Evolutionary conservation across 2,888 invertebrate species (phyloP).

Genomic region (Griposia aprilina): DNA sequence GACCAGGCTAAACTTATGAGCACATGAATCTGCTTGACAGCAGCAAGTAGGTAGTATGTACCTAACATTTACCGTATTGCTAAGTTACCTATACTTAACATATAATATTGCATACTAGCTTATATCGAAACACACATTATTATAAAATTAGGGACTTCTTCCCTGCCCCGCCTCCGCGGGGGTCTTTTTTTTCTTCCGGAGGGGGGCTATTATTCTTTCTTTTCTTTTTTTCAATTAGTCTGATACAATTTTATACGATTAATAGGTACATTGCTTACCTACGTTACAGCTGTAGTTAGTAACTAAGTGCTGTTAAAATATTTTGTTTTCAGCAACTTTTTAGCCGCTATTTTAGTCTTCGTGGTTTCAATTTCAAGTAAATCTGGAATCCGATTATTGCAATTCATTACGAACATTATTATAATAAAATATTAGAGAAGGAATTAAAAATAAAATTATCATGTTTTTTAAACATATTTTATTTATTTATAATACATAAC

Average conservation of each 20-base stretch:
- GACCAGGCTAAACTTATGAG: not conserved
- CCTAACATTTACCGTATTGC: not conserved
- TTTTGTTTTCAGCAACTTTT: not conserved
- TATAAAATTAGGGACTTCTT: not conserved
- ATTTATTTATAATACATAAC: constrained; percentile 48
- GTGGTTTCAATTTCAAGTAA: not conserved
- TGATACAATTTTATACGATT: not conserved
- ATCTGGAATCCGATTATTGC: too few relatives aligned
- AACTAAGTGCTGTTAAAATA: not conserved
- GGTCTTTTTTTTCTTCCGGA: too few relatives aligned
- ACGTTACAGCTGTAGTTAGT: not conserved
- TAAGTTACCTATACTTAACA: not conserved
- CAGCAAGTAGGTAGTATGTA: not conserved
- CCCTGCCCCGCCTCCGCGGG: too few relatives aligned
- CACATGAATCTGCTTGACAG: not conserved
- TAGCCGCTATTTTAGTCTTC: not conserved
- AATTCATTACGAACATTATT: not conserved
- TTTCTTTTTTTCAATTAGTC: not conserved
- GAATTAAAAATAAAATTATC: not conserved
- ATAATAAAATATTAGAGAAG: not conserved
- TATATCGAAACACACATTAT: not conserved
- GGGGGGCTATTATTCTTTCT: not conserved
- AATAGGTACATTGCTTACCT: not conserved
- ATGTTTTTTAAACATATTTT: constrained; percentile 28
- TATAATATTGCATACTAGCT: not conserved